Base-by-base conservation (phyloP, 2,888 invertebrate genomes). In the Abscondita cerata region DNA sequence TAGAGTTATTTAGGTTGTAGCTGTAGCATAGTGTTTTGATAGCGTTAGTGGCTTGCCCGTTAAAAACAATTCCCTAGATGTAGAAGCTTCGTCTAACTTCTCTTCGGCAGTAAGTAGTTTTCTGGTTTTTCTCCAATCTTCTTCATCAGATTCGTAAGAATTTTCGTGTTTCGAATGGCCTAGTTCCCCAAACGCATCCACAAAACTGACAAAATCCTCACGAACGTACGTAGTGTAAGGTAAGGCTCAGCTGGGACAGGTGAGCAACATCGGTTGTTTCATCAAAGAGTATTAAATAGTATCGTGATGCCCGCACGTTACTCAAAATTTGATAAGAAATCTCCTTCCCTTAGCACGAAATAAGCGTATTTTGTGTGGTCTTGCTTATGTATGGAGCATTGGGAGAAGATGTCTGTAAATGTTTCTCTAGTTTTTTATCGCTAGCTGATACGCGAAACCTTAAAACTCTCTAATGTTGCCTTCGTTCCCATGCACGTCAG, bases 311-410 rank as follows among this genome's bases (percentile, higher is more conserved):
- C 12, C 13, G 20, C 13, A 31, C 12, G n/a, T 54, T 44, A 15
- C 18, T 41, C 40, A 20, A 46, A 19, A 40, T 38, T 50, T 56
- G 36, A 8, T 48, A 15, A 20, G 9, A 51, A 41, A 57, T 51
- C 16, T 31, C 15, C 8, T 41, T 19, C 18, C 11, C 20, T 20
- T 19, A 38, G 33, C 41, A 57, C 19, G 40, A 31, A 19, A 57
- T 51, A 11, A 57, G 25, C 13, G 40, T 25, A 40, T 50, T 56
- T 40, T 56, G 56, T 18, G 56, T 56, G 8, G 50, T 40, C 9
- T 57, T 57, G 33, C 51, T 51, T 15, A 51, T 44, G 31, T 57
- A 51, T 33, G 51, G 25, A 31, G 51, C 57, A 9, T 19, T 38
- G 3, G 40, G 16, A n/a, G 44, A 20, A 25, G 25, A 4, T 25